A percentile compares a stretch with the other conserved stretches of the same genome.
Conservation (phyloP, 2,888 invertebrate genomes). For the Rhorus exstirpatorius region DNA sequence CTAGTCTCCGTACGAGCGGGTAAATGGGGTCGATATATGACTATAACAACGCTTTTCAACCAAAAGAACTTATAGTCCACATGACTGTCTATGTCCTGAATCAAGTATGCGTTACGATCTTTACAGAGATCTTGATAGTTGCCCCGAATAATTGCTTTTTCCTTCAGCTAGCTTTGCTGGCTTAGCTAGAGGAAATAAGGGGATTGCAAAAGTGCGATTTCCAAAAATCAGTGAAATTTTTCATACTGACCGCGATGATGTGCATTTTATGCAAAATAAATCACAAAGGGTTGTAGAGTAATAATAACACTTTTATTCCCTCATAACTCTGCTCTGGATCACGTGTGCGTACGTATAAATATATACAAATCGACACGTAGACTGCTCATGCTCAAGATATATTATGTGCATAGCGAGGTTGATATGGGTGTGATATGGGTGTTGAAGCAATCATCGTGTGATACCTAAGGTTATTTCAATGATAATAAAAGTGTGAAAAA, state of each 20-base stretch:
- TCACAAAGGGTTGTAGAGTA: too few relatives aligned
- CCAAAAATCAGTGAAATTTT: slow-evolving; percentile 39
- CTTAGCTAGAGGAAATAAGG: too few relatives aligned
- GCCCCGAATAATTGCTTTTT: too few relatives aligned
- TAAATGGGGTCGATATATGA: not conserved
- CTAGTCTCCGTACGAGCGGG: not conserved
- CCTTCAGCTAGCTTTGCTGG: too few relatives aligned
- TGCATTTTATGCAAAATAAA: slow-evolving; percentile 1
- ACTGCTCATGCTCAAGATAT: not conserved
- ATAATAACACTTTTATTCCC: not conserved
- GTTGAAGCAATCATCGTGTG: not conserved
- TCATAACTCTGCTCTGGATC: not conserved
- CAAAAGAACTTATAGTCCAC: not conserved
- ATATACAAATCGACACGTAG: too few relatives aligned
- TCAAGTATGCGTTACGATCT: too few relatives aligned
- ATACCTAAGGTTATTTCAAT: slow-evolving; percentile 18
- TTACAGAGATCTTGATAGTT: too few relatives aligned
- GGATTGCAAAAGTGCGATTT: too few relatives aligned
- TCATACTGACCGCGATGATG: slow-evolving; percentile 20
- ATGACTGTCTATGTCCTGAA: not conserved
- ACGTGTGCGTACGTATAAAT: too few relatives aligned
- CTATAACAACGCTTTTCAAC: not conserved
- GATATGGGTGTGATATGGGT: too few relatives aligned
- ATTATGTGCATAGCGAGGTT: not conserved
- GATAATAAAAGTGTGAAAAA: slow-evolving; percentile 7